Percentiles rank a stretch among this genome's conserved stretches.
Evolutionary conservation across 2,888 invertebrate genomes (phyloP).

Genomic region (Tipula lateralis): DNA sequence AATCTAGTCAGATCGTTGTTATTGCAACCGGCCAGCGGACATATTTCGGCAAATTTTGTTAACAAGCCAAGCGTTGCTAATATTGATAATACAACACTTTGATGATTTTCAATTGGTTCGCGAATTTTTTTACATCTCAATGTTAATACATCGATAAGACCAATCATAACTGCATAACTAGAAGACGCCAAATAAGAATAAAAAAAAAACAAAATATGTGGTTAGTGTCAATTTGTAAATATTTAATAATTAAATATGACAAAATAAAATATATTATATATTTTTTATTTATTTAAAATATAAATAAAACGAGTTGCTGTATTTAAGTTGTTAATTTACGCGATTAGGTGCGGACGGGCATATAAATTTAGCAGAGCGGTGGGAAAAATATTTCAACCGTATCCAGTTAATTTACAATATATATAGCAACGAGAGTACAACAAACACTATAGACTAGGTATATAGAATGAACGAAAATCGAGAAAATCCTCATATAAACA

Average conservation of each 20-base stretch:
- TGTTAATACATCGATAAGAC: slow-evolving; percentile 72
- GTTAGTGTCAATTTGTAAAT: too few species aligned
- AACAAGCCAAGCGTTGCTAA: slow-evolving; percentile 48
- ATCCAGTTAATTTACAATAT: not conserved
- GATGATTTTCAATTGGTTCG: slow-evolving; percentile 54
- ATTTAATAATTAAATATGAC: not conserved
- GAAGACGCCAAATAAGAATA: slow-evolving; percentile 39
- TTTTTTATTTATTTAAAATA: too few species aligned
- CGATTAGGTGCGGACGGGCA: not conserved
- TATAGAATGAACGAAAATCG: not conserved
- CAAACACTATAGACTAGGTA: not conserved
- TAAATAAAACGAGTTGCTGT: too few species aligned
- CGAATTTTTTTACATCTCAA: slow-evolving; percentile 65
- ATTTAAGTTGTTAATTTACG: not conserved
- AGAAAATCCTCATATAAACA: slow-evolving; percentile 26
- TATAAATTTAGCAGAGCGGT: not conserved
- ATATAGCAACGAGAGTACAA: not conserved
- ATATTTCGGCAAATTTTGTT: slow-evolving; percentile 48
- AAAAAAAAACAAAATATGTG: not conserved
- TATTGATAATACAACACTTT: slow-evolving; percentile 47
- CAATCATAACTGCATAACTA: slow-evolving; percentile 75
- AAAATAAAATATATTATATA: too few species aligned
- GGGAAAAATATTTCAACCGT: not conserved
- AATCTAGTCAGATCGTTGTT: slow-evolving; percentile 46
- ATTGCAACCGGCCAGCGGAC: slow-evolving; percentile 42